Conservation (phyloP, 2,797 vertebrate species). For the Ibycter americanus region DNA sequence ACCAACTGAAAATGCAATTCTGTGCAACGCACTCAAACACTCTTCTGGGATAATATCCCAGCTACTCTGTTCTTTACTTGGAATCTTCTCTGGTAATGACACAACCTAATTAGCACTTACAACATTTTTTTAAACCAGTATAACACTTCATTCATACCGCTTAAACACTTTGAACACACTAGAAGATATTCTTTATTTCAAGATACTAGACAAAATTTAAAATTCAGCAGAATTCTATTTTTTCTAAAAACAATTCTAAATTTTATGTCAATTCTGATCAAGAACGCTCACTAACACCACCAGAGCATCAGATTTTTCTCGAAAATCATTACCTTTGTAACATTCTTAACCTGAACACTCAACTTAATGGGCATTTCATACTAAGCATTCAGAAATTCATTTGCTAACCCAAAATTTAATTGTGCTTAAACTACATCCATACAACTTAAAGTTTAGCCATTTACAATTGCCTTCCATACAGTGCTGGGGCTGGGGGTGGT, state of each 20-base stretch:
- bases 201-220: not conserved
- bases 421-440: not conserved
- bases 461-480: not conserved
- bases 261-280: not conserved
- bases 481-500: fast-evolving
- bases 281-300: not conserved
- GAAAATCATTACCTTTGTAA: not conserved
- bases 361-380: not conserved
- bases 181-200: not conserved
- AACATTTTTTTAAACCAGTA: not conserved
- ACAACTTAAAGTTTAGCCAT: not conserved
- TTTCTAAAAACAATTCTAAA: not conserved
- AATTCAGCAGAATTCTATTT: not conserved
- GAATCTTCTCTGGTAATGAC: not conserved
- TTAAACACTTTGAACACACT: not conserved
- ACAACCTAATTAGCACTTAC: not conserved
- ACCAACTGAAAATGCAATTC: fast-evolving
- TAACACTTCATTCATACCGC: not conserved
- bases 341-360: not conserved
- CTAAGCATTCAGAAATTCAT: not conserved
- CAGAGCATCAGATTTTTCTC: not conserved
- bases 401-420: not conserved
- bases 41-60: not conserved
- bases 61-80: not conserved
- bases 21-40: not conserved